Base-by-base conservation (phyloP, 92 coral and sea anemone species). In the Epizoanthus rinbou region DNA sequence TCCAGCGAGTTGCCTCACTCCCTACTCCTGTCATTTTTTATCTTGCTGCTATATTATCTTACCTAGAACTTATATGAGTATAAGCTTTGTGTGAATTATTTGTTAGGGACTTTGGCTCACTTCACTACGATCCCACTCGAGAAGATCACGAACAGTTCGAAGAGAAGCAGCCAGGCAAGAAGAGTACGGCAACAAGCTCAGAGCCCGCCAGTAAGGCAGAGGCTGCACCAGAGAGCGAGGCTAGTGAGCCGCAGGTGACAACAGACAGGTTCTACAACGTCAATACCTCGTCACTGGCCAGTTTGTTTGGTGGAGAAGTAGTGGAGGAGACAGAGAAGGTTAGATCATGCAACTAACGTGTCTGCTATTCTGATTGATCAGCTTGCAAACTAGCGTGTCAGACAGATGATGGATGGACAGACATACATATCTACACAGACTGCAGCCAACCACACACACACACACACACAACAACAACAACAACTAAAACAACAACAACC, bases 121-220 rank as follows among this genome's bases (percentile, higher is more conserved):
- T 93, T 13, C 99, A 75, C 74, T 97, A 97, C 43, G 99, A 97
- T 76, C 99, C 99, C 8, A 87, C 87, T 8, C 89, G 95, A 75
- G 95, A 94, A 47, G 99, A 94, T 84, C 99, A 97, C 82, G 86
- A 76, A 31, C 86, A 90, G 80, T 94, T 86, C 87, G 99, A 94
- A 67, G 93, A 94, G 64, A 86, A 59, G 8, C 82, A 65, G 19
- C 54, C 60, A 73, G 84, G 76, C 63, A 81, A 75, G 28, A 35
- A 14, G 9, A 63, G 16, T 52, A 24, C 54, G 8, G 54, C 54
- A 50, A 50, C 54, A 50, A 50, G 54, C 15, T 47, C 70, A 47
- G 84, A 86, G 74, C 82, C 87, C 39, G 75, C 85, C 16, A 84
- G 75, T 10, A 52, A 63, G 3, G 54, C 33, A 7, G 66, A 79